A percentile compares a stretch with the other conserved stretches of the same genome.
Evolutionary conservation across 2,797 vertebrate genomes (phyloP).

Genomic region (Phalanger gymnotis): DNA sequence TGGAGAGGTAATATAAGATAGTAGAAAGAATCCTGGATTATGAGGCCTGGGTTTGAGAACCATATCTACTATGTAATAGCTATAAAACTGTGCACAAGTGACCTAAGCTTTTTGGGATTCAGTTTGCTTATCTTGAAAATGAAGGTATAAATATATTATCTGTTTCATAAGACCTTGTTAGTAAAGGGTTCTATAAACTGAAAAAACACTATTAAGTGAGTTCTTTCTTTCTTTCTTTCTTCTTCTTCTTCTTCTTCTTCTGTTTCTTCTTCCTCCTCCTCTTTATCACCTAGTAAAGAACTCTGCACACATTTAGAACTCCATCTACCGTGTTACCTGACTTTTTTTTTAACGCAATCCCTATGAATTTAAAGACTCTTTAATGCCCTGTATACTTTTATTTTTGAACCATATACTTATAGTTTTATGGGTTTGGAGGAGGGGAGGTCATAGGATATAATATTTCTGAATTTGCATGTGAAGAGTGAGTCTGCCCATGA

Average conservation of each 20-base stretch:
- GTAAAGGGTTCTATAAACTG: conserved; percentile 19
- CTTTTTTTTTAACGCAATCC: background rate
- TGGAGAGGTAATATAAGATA: background rate
- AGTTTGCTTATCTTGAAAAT: background rate
- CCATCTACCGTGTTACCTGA: background rate
- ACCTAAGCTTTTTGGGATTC: background rate
- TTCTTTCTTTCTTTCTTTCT: conserved; percentile 20
- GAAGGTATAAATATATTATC: background rate
- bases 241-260: too few species aligned
- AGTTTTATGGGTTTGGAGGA: background rate
- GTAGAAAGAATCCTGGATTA: background rate
- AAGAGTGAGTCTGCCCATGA: conserved; percentile 22
- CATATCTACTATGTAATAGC: background rate
- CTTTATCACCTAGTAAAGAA: background rate
- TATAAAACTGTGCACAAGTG: background rate
- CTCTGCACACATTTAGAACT: background rate
- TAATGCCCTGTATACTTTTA: background rate
- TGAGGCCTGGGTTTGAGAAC: background rate
- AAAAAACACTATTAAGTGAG: conserved; percentile 39
- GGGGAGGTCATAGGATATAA: background rate
- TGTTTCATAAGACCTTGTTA: background rate
- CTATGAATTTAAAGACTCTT: background rate
- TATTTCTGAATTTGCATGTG: background rate
- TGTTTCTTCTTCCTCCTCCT: background rate
- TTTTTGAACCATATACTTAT: background rate